Percentiles rank a stretch among this genome's conserved stretches.
Conservation (phyloP, 2,797 vertebrate species). For the Kryptopterus vitreolus region DNA sequence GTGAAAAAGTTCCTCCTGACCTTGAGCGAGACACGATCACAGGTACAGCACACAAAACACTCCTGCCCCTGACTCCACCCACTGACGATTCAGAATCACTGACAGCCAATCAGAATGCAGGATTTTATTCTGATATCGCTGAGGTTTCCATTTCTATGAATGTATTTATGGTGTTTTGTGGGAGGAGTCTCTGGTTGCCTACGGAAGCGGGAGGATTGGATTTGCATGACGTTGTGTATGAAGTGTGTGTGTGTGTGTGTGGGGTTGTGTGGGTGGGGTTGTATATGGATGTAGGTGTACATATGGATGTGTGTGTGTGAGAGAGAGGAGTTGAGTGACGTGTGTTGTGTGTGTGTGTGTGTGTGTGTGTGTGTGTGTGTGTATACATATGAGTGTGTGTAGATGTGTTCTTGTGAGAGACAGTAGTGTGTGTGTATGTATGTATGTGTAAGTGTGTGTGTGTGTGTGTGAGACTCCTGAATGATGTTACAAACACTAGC, state of each 20-base stretch:
- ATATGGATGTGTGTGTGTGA: too few relatives aligned
- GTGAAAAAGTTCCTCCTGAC: constrained; percentile 90
- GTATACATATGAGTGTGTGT: too few relatives aligned
- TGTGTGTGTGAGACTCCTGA: constrained; percentile 50
- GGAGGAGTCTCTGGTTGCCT: background rate
- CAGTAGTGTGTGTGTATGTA: background rate
- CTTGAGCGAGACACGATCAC: constrained; percentile 84
- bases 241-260: background rate
- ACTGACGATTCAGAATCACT: too few relatives aligned
- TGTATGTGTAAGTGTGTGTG: constrained; percentile 40
- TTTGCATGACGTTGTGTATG: background rate
- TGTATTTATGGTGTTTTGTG: background rate
- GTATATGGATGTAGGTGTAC: too few relatives aligned
- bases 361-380: too few relatives aligned
- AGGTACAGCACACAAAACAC: constrained; percentile 74
- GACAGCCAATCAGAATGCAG: background rate
- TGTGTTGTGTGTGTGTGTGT: too few relatives aligned
- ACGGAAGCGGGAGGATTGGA: background rate
- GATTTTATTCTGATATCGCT: background rate
- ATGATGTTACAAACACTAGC: background rate
- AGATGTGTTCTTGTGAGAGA: too few relatives aligned
- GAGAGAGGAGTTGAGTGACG: too few relatives aligned
- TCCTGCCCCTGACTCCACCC: background rate
- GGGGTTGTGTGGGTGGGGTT: too few relatives aligned
- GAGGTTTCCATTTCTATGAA: background rate